These are phyloP conservation scores for Micrasema longulum DNA, from an alignment of 1,140 invertebrate genomes.

Conservation along the genomic window DNA sequence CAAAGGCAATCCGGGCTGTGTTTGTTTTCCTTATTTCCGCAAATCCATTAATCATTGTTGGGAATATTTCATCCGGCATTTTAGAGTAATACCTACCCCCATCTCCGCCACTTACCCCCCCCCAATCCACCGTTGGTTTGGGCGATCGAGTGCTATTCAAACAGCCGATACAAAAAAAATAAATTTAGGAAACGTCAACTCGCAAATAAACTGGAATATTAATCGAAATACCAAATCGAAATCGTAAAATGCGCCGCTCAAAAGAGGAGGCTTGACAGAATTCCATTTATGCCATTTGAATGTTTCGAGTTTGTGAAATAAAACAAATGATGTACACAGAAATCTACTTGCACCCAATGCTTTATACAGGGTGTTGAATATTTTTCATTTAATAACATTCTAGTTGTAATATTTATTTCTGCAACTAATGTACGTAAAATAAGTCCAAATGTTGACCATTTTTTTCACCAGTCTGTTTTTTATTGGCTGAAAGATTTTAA, in stretches of 20 bases:
- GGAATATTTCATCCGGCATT: slow-evolving; percentile 37
- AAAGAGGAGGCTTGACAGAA: slow-evolving; percentile 54
- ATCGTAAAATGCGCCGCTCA: slow-evolving; percentile 52
- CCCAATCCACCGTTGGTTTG: background rate
- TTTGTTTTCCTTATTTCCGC: slow-evolving; percentile 38
- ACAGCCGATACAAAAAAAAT: slow-evolving; percentile 50
- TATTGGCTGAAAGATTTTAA: no score
- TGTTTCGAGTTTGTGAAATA: slow-evolving; percentile 55
- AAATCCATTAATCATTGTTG: slow-evolving; percentile 42
- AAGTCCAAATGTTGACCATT: no score
- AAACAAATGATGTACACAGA: slow-evolving; percentile 69
- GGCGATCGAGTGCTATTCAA: slow-evolving; percentile 50
- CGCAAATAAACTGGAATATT: slow-evolving; percentile 53
- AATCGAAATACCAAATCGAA: slow-evolving; percentile 55
- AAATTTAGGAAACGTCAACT: slow-evolving; percentile 53
- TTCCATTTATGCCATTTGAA: slow-evolving; percentile 56
- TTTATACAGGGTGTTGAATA: slow-evolving; percentile 29
- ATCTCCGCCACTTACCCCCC: background rate
- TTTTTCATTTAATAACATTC: no score
- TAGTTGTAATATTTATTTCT: no score
- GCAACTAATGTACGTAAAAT: no score
- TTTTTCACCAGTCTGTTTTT: no score
- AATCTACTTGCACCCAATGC: slow-evolving; percentile 67
- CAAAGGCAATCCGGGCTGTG: slow-evolving; percentile 16
- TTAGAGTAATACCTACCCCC: background rate